Evolutionary conservation across 2,113 vertebrate species (phyloP).

Genomic region (Myodes glareolus): DNA sequence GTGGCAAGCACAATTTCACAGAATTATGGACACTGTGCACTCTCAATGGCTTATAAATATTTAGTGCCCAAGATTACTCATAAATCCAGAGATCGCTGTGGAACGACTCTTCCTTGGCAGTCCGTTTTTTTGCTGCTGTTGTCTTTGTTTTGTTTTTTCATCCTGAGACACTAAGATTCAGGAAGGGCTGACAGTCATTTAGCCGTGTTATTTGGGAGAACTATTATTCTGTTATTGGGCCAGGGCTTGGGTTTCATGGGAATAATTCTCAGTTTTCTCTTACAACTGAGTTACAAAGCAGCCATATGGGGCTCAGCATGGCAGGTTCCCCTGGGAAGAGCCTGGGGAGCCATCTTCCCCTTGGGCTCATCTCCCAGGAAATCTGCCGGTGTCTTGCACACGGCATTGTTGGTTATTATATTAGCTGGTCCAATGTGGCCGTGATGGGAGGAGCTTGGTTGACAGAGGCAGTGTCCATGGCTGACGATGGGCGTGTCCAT

Average conservation of each 20-base stretch:
- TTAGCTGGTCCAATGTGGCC: not conserved
- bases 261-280: conserved; percentile 27
- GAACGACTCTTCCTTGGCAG: not conserved
- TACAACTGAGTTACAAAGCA: conserved; percentile 27
- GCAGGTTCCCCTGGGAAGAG: not conserved
- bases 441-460: not conserved
- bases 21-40: not conserved
- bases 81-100: not conserved
- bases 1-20: not conserved
- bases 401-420: not conserved
- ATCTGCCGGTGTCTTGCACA: not conserved
- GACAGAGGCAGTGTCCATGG: not conserved
- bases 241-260: not conserved
- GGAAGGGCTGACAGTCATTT: conserved; percentile 31
- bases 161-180: conserved; percentile 52
- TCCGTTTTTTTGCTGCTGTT: not conserved
- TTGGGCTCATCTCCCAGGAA: not conserved
- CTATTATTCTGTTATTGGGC: not conserved
- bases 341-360: not conserved
- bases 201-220: conserved; percentile 38
- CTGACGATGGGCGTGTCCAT: not conserved
- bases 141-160: conserved; percentile 14
- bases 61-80: conserved; percentile 23
- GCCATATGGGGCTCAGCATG: not conserved
- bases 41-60: conserved; percentile 65